Evolutionary conservation across 2,797 vertebrate genomes (phyloP).

Genomic region (Gambusia yucatana): DNA sequence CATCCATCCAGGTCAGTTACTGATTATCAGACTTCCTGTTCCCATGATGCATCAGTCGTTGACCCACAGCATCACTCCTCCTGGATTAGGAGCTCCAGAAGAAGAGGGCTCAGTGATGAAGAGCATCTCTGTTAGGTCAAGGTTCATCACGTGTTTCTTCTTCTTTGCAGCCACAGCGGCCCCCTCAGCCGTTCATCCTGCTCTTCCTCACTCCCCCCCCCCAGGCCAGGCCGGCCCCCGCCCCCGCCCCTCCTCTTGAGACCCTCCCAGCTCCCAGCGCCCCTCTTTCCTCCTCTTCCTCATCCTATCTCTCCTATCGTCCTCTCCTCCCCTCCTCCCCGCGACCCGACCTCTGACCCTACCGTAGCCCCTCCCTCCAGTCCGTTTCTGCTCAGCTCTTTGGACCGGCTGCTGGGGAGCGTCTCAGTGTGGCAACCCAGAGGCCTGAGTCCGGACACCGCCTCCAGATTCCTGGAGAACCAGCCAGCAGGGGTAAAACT

Average conservation of each 20-base stretch:
- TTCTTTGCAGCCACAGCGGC: slow-evolving; percentile 44
- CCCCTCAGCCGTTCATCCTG: slow-evolving; percentile 21
- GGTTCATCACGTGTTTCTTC: background rate
- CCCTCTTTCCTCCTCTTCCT: slow-evolving; percentile 42
- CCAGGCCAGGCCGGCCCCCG: slow-evolving; percentile 62
- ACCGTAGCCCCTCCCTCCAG: background rate
- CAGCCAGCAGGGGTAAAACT: slow-evolving; percentile 87
- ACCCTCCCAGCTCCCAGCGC: slow-evolving; percentile 52
- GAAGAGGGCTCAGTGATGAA: too few relatives aligned
- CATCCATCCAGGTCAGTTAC: too few relatives aligned
- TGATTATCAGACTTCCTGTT: too few relatives aligned
- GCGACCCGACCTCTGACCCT: background rate
- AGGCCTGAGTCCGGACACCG: slow-evolving; percentile 75
- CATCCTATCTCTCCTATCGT: slow-evolving; percentile 45
- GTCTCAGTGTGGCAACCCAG: slow-evolving; percentile 89
- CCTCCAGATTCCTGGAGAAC: slow-evolving; percentile 75
- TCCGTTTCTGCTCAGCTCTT: slow-evolving; percentile 71
- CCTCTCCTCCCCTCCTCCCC: background rate
- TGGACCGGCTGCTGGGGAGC: slow-evolving; percentile 88
- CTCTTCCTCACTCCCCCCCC: slow-evolving; percentile 29
- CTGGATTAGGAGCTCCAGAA: too few relatives aligned
- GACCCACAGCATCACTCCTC: too few relatives aligned
- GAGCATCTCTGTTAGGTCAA: background rate
- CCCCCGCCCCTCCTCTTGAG: slow-evolving; percentile 33
- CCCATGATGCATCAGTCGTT: too few relatives aligned